phyloP scores from a whole-genome alignment of 2,888 invertebrate genomes.

The Pseudanteris insignis region DNA sequence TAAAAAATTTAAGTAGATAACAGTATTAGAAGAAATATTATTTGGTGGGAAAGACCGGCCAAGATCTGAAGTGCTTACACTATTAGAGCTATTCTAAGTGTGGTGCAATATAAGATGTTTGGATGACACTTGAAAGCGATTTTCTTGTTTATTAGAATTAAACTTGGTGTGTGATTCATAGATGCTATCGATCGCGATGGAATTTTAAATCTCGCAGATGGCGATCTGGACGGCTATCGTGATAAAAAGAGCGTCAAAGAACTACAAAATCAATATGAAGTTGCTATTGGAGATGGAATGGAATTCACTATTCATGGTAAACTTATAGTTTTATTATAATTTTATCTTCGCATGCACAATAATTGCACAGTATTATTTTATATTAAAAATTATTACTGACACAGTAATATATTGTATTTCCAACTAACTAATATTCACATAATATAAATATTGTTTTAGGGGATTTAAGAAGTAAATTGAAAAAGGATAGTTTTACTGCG shows the following conservation, averaged over 20 bases:
- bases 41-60: no score
- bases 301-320: constrained; percentile 90
- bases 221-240: constrained; percentile 77
- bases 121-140: constrained; percentile 21
- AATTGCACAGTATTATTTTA: no score
- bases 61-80: constrained; percentile 40
- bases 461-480: constrained; percentile 83
- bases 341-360: no score
- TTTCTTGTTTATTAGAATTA: constrained; percentile 39
- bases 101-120: constrained; percentile 45
- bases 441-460: constrained; percentile 69
- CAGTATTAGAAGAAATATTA: no score
- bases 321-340: no score
- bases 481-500: constrained; percentile 81
- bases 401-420: no score
- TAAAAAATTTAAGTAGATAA: no score
- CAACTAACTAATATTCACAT: no score
- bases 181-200: constrained; percentile 71
- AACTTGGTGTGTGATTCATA: constrained; percentile 63
- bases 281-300: constrained; percentile 92
- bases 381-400: no score
- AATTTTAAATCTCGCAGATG: constrained; percentile 81
- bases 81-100: constrained; percentile 41
- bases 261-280: constrained; percentile 77
- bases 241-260: constrained; percentile 88